Base-by-base conservation (phyloP, 2,113 vertebrate genomes). In the Verasper variegatus region DNA sequence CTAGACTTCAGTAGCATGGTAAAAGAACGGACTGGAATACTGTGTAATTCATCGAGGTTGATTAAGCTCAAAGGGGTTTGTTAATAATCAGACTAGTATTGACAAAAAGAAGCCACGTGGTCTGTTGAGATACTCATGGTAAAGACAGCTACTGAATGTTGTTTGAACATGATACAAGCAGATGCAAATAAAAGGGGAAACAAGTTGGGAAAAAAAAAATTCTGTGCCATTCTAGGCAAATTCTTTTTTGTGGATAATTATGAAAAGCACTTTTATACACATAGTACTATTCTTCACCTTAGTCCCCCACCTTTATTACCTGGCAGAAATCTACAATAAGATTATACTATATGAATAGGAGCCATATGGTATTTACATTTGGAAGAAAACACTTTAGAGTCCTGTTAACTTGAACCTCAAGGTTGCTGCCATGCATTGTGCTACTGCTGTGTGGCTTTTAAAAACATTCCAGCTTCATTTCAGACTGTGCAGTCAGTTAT, bases 321-420 rank as follows among this genome's bases (percentile, higher is more conserved):
- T 90, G 80, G 58, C 73, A 88, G 90, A 88, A 83, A 82, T 91
- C 92, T 92, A 92, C 84, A 87, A 73, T 86, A 85, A 80, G 82
- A 84, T 87, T 89, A 93, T 85, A 90, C 87, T 91, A 88, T 90
- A 92, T 88, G 89, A 91, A 89, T 82, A 89, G 88, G 76, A 88
- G 83, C 84, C 76, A 82, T 85, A 88, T 89, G 77, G 76, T 94
- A 94, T 93, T 92, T 92, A 94, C 92, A 92, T 82, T 69, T 88
- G 80, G 62, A 71, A 40, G 56, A 47, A 74, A 67, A 55, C 45
- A 80, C 45, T 57, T 60, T 83, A 82, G 82, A 91, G 89, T 87
- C 86, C 84, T 57, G 77, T 88, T 91, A 80, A 90, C 72, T 68
- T 81, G 77, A 85, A 86, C 87, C 69, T 70, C 2, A 15, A 26